Evolutionary conservation across 1,140 invertebrate species (phyloP), one percentile per base, ranked within the genome.

Genomic region (Streblospio benedicti): DNA sequence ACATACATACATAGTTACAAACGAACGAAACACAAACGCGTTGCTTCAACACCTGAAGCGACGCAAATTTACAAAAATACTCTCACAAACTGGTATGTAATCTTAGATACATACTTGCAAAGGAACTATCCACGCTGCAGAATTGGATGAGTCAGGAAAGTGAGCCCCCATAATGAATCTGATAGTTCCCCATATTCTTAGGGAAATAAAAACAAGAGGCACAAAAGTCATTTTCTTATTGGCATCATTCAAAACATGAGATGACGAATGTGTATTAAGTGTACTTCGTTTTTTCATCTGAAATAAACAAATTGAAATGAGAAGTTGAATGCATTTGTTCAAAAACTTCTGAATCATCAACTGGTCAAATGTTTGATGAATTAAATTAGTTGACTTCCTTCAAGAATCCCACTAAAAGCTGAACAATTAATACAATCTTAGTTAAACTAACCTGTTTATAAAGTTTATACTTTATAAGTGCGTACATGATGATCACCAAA

Each of bases 221-320:
- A 72, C 68, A 61, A 72, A 72, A 0, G 64, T 68, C 32, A 73
- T 44, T 43, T 73, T 73, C 35, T 59, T 45, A 59, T 73, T 71
- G n/a, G 70, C 70, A 23, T 69, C 63, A 16, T 66, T 63, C 9
- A 73, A 59, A 9, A 62, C 60, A 49, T 9, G 35, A 12, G 35
- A 12, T n/a, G 35, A 12, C 35, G 9, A 18, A 41, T 41, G 35
- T n/a, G n/a, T 9, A 41, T 41, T 9, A 41, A 12, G 9, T 41
- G 9, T 41, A 12, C n/a, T 41, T 9, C 9, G 9, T 41, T 41
- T 41, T n/a, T 41, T 41, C 35, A 18, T 41, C n/a, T n/a, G n/a
- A n/a, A n/a, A n/a, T n/a, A 41, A 41, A 9, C 9, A 41, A 41
- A 41, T n/a, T 41, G 38, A n/a, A 41, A n/a, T n/a, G 38, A 41